Conservation (phyloP, 2,113 vertebrate genomes). For the Cololabis saira region DNA sequence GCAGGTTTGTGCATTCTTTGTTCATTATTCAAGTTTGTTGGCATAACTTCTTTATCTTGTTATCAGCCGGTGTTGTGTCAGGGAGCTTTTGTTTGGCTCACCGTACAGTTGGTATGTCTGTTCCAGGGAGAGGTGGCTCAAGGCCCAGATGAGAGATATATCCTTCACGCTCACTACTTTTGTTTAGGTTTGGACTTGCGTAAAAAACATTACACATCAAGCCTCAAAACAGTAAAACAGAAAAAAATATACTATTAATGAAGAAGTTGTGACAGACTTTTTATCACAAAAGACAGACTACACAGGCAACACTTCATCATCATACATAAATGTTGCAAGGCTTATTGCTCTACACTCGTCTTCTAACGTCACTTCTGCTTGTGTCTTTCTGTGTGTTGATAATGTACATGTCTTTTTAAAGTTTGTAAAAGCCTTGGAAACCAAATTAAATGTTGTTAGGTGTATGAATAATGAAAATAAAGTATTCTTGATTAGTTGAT, state of each 20-base stretch:
- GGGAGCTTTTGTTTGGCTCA: constrained; percentile 36
- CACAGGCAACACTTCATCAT: neutral
- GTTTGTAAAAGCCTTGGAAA: no score
- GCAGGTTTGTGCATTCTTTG: constrained; percentile 27
- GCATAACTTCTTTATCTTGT: constrained; percentile 60
- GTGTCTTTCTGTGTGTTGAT: no score
- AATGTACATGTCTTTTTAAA: no score
- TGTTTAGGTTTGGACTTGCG: constrained; percentile 50
- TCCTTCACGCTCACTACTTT: constrained; percentile 17
- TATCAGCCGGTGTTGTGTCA: constrained; percentile 48
- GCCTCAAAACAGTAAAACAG: constrained; percentile 36
- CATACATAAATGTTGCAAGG: no score
- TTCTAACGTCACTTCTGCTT: no score
- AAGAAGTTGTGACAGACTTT: neutral
- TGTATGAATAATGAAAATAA: no score
- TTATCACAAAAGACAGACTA: constrained; percentile 1
- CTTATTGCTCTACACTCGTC: no score
- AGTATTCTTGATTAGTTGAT: neutral
- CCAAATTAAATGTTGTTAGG: no score
- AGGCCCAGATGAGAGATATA: constrained; percentile 22
- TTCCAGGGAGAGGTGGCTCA: constrained; percentile 13
- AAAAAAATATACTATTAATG: constrained; percentile 10
- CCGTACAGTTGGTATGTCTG: constrained; percentile 24
- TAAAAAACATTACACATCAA: constrained; percentile 30
- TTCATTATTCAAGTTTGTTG: constrained; percentile 60